Base-by-base conservation (phyloP, 2,797 vertebrate genomes). In the Rhinatrema bivittatum region DNA sequence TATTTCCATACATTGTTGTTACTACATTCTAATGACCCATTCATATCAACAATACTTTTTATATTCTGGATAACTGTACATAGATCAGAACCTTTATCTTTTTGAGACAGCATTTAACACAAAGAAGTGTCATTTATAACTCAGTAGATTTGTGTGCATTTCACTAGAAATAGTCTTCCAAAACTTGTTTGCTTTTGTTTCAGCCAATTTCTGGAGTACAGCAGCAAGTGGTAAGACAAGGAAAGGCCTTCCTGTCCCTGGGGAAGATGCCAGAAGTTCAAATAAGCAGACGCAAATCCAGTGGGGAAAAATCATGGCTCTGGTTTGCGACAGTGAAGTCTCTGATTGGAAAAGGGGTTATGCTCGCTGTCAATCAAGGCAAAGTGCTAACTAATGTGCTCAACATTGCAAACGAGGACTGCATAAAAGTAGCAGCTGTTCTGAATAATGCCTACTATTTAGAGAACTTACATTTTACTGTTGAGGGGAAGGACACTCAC, bases 181-280 rank as follows among this genome's bases (percentile, higher is more conserved):
- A n/a, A n/a, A n/a, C 62, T 35, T 55, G 63, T 44, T 67, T 56
- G 36, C 56, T 29, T 57, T 58, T 30, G 23, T 69, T 70, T 54
- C 86, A 99, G 96, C 86, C 91, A 49, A 90, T 94, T 79, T 97
- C 92, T 59, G 96, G 93, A 70, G 91, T 99, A 47, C 96, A 99
- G 71, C 94, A 97, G 74, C 90, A 97, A 79, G 92, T 95, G 70
- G 85, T 78, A 38, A 83, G 94, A 73, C 90, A 99, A 74, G 87
- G 91, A 9, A 84, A 86, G 54, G 90, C 94, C 20, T 96, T 99
- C 72, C 77, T 98, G 76, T 91, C 91, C 29, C 85, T 99, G 57
- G 94, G 93, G 62, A 87, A 85, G 59, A 87, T 94, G 85, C 93
- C 94, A 30, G 90, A 91, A 69, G 88, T 96, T 64, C 89, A 90